Conservation (phyloP, 2,113 vertebrate species). For the Mobula hypostoma region DNA sequence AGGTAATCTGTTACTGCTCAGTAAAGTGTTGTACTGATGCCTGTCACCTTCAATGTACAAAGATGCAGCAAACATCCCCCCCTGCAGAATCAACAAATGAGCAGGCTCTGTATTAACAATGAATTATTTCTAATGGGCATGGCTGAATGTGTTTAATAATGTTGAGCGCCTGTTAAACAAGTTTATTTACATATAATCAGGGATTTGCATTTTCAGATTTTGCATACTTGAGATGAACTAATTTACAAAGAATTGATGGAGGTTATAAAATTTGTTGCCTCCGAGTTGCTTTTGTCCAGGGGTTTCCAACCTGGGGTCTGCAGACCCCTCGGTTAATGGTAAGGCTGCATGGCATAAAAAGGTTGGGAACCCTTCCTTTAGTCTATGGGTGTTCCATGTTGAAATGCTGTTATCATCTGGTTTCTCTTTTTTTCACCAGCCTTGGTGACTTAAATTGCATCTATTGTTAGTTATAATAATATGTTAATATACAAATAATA, state of each 20-base stretch:
- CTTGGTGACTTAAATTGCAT: background rate
- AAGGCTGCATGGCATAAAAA: no score
- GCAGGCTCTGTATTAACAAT: slow-evolving; percentile 1
- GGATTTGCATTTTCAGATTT: slow-evolving; percentile 34
- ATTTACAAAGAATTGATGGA: background rate
- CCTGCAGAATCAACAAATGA: background rate
- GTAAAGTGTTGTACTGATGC: background rate
- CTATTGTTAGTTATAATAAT: background rate
- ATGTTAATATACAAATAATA: background rate
- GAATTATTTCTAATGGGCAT: background rate
- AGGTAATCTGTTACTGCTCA: no score
- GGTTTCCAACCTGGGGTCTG: background rate
- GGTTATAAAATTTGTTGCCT: background rate
- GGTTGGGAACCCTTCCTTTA: no score
- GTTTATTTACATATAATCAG: background rate
- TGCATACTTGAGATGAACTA: background rate
- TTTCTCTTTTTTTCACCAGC: background rate
- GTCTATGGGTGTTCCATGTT: background rate
- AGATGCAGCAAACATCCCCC: background rate
- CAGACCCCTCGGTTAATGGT: no score
- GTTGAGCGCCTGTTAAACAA: background rate
- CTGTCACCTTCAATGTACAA: background rate
- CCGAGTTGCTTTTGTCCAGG: background rate
- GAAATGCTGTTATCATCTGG: background rate
- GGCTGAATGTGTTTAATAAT: slow-evolving; percentile 25